Evolutionary conservation across 2,113 vertebrate genomes (phyloP).

Genomic region (Glareola pratincola): DNA sequence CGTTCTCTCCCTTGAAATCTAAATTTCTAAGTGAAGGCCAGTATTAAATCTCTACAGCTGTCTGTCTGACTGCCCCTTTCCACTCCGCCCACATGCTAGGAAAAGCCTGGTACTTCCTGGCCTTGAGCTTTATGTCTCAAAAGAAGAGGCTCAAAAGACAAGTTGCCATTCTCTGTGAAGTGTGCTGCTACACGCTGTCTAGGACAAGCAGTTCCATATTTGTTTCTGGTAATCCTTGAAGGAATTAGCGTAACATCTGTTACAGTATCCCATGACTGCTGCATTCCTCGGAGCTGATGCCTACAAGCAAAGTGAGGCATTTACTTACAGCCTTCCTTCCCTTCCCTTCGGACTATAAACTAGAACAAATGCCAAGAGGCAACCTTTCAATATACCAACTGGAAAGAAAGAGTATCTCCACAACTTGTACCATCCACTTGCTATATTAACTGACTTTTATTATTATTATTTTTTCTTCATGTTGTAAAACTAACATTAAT

Average conservation of each 20-base stretch:
- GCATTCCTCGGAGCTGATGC: background rate
- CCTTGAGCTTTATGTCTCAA: background rate
- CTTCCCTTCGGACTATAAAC: background rate
- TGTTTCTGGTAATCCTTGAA: background rate
- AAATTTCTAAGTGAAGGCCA: background rate
- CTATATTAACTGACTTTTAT: background rate
- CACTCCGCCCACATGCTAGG: background rate
- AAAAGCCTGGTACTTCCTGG: background rate
- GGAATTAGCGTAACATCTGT: background rate
- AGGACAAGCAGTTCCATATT: background rate
- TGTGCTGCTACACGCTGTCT: background rate
- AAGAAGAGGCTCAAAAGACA: background rate
- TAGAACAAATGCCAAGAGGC: background rate
- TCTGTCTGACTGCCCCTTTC: background rate
- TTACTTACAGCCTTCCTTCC: background rate
- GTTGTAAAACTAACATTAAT: background rate
- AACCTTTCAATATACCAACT: background rate
- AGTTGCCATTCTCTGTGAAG: background rate
- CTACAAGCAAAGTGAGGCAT: background rate
- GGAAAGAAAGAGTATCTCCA: background rate
- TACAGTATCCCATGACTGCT: background rate
- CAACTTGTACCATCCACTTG: background rate
- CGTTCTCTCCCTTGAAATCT: background rate
- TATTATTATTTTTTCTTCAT: background rate
- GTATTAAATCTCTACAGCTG: background rate